Evolutionary conservation across 2,888 invertebrate genomes (phyloP).

Genomic region (Xylota segnis): DNA sequence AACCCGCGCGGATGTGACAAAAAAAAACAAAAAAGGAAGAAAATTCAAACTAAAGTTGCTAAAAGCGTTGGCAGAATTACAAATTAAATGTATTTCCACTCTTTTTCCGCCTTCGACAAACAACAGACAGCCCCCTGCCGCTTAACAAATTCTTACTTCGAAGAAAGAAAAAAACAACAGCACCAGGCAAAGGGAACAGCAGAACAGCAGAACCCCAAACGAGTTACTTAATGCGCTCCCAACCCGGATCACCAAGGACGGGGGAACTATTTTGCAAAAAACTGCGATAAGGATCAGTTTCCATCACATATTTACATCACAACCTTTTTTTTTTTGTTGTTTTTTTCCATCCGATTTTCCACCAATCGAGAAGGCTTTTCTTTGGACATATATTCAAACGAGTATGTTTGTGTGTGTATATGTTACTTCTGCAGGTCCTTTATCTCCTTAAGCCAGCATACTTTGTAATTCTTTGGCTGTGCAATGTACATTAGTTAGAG

Average conservation of each 20-base stretch:
- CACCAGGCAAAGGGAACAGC: neutral
- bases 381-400: neutral
- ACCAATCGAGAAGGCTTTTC: neutral
- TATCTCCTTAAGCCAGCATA: conserved; percentile 2
- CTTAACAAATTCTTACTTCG: conserved; percentile 9
- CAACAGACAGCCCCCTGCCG: neutral
- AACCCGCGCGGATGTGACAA: conserved; percentile 4
- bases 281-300: conserved; percentile 52
- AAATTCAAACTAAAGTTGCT: neutral
- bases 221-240: neutral
- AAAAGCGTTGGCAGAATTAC: conserved; percentile 23
- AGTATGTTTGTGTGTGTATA: neutral
- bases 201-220: neutral
- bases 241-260: neutral
- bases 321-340: conserved; percentile 27
- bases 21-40: neutral
- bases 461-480: neutral
- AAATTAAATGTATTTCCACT: conserved; percentile 30
- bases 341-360: conserved; percentile 17
- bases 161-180: neutral
- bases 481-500: neutral
- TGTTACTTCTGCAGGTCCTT: conserved; percentile 1
- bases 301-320: conserved; percentile 34
- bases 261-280: conserved; percentile 19
- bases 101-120: conserved; percentile 6